Evolutionary conservation across 2,888 invertebrate species (phyloP).

Genomic region (Platypus cylindrus): DNA sequence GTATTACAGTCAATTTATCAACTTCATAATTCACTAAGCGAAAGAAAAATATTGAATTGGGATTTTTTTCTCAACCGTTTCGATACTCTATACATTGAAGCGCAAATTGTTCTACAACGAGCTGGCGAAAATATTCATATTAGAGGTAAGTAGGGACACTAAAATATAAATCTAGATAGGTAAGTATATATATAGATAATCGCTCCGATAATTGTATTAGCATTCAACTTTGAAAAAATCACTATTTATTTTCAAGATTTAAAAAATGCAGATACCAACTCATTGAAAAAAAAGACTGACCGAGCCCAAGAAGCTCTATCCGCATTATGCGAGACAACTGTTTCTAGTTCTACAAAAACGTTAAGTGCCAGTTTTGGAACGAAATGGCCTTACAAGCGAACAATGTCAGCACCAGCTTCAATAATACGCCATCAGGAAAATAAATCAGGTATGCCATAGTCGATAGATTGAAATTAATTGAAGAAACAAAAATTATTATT

Average conservation of each 20-base stretch:
- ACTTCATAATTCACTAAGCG: conserved; percentile 83
- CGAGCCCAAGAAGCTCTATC: conserved; percentile 81
- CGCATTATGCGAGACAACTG: conserved; percentile 51
- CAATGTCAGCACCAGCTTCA: conserved; percentile 85
- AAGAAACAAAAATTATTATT: conserved; percentile 1
- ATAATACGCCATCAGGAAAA: conserved; percentile 64
- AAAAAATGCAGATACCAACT: conserved; percentile 75
- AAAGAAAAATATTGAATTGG: conserved; percentile 86
- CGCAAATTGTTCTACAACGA: conserved; percentile 82
- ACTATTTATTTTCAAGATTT: conserved; percentile 50
- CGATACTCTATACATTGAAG: conserved; percentile 89
- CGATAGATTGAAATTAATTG: conserved; percentile 1
- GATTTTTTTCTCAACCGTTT: conserved; percentile 96
- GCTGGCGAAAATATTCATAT: conserved; percentile 72
- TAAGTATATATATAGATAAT: no score
- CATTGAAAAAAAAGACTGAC: conserved; percentile 74
- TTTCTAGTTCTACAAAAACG: conserved; percentile 52
- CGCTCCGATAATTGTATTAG: background rate
- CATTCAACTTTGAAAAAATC: background rate
- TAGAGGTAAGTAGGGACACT: conserved; percentile 45
- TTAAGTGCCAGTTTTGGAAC: conserved; percentile 79
- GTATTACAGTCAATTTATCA: conserved; percentile 92
- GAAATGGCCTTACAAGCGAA: conserved; percentile 91
- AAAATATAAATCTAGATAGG: conserved; percentile 1
- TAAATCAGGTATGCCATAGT: conserved; percentile 31